A percentile compares a stretch with the other conserved stretches of the same genome.
These are phyloP conservation scores for Hippocampus guttulatus DNA, from an alignment of 2,113 vertebrate species.

Conservation along the genomic window DNA sequence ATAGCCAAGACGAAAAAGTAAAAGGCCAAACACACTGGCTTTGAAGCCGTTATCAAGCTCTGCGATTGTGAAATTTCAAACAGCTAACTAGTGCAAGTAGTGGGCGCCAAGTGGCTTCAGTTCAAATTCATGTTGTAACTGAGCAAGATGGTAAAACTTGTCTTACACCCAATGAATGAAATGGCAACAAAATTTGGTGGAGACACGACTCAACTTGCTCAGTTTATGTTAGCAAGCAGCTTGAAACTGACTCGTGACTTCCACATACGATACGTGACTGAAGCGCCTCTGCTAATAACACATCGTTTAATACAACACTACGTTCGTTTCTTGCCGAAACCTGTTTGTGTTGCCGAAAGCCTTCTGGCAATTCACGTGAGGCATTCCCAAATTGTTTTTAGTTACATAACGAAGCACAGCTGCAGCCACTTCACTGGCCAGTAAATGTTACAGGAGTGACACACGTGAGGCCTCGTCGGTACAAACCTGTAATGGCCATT, in stretches of 20 bases:
- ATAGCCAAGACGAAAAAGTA: not conserved
- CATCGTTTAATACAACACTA: not conserved
- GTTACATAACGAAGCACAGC: slow-evolving; percentile 1
- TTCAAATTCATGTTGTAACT: not conserved
- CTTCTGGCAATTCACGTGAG: not conserved
- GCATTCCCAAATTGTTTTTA: not conserved
- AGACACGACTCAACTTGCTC: not conserved
- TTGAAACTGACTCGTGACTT: not conserved
- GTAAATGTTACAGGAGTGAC: not conserved
- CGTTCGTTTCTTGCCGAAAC: not conserved
- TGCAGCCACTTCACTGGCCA: not conserved
- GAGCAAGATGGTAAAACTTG: not conserved
- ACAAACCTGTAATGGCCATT: not conserved
- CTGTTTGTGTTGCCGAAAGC: not conserved
- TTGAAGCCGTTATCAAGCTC: not conserved
- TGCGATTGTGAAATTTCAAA: too few species aligned
- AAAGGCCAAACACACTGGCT: not conserved
- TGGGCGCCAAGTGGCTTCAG: not conserved
- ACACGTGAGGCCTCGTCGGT: not conserved
- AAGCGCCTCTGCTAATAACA: not conserved
- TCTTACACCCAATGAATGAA: not conserved
- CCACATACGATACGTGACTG: not conserved
- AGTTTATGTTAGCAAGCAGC: not conserved
- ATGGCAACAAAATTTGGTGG: not conserved
- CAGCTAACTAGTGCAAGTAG: not conserved